Base-by-base conservation (phyloP, 1,140 invertebrate genomes). In the Penaeus chinensis region DNA sequence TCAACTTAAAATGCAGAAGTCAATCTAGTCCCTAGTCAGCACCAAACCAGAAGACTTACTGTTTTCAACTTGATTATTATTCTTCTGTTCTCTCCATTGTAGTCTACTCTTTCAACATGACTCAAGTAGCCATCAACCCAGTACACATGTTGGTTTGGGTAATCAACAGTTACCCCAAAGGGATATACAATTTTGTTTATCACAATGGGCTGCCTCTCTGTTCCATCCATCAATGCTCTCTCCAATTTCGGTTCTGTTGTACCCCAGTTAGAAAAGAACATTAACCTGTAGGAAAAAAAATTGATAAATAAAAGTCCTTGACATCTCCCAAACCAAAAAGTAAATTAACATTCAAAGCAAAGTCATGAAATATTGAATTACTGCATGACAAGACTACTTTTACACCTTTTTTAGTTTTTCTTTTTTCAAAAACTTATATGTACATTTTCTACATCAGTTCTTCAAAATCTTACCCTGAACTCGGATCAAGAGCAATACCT, bases 401-500 rank as follows among this genome's bases (percentile, higher is more conserved):
- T 54, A 2, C 37, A 42, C 7, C 37, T 42, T 5, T 42, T 8
- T 0, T 2, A 42, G 37, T 42, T 42, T 4, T 42, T 42, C 37
- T 3, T 42, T 42, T 42, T 42, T 8, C 4, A 42, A 42, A 42
- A 42, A 42, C 37, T 32, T 69, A 65, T n/a, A 65, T 82, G n/a
- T 8, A 71, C 18, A 82, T 11, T 22, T 19, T 71, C 1, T 54
- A 2, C 76, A 77, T 10, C 5, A n/a, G 42, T 3, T 42, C 10
- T 19, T 37, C 42, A 69, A 20, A 90, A 91, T 95, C 93, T 90
- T 76, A 90, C 89, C 96, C 96, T 91, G 93, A 94, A 3, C 94
- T 94, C 4, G 97, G 96, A 93, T 98, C 97, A 22, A 98, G 91
- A 24, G 96, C 96, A 89, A 98, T 93, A 5, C 95, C 95, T 90